Base-by-base conservation (phyloP, 2,797 vertebrate genomes). In the Aphelocoma californica region DNA sequence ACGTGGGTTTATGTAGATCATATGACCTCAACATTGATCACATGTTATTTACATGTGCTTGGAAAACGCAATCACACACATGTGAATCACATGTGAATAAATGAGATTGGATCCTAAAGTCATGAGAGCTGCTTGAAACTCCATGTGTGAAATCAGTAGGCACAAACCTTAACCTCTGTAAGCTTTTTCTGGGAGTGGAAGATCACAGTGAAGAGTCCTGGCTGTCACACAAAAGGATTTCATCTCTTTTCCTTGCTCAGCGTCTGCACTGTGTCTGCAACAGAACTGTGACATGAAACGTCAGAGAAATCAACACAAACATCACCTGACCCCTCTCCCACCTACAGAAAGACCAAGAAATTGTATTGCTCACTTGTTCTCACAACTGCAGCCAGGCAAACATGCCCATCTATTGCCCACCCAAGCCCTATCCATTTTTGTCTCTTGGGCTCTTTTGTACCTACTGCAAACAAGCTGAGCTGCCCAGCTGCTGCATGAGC, bases 71-170 rank as follows among this genome's bases (percentile, higher is more conserved):
- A 2, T 60, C 65, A 71, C 60, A 86, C 70, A 82, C 70, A 38
- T 83, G 42, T 81, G 81, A 92, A 89, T 96, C 80, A 69, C 90
- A 60, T 81, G 87, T 82, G 75, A 90, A 77, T 88, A 67, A 93
- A 79, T 82, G 18, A 82, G 40, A 92, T 58, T 94, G 93, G 88
- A 62, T 81, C 64, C 58, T 51, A 42, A 93, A 82, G 75, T 92
- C 93, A 69, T 58, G 82, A 94, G 62, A 91, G 71, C 61, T 94
- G 78, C 88, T 86, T 94, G 90, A 91, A 95, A 82, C 73, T 90
- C 84, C 86, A 58, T 62, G 57, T 86, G 78, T 90, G 62, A 91
- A 86, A 86, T 57, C 48, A 66, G 16, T 24, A 77, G 56, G 60
- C 51, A 57, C 61, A 81, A 81, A 44, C 42, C 36, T 82, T 73